Evolutionary conservation across 2,113 vertebrate genomes (phyloP).

Genomic region (Vanacampus margaritifer): DNA sequence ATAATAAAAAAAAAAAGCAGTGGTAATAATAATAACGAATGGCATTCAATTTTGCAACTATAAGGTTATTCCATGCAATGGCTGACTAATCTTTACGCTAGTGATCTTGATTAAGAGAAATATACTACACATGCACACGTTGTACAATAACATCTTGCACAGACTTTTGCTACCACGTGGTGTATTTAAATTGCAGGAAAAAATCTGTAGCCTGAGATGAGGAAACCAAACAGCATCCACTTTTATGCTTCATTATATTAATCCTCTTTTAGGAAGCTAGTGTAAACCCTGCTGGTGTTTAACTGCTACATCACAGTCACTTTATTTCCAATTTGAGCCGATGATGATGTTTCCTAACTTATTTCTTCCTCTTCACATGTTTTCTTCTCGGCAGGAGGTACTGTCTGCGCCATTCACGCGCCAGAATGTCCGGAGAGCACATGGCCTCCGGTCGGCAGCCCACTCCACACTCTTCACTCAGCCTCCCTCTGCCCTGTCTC

Average conservation of each 20-base stretch:
- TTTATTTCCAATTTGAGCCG: conserved; percentile 8
- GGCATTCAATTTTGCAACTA: neutral
- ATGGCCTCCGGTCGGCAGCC: conserved; percentile 67
- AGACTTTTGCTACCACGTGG: conserved; percentile 2
- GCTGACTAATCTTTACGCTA: neutral
- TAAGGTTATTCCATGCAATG: neutral
- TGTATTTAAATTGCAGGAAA: conserved; percentile 3
- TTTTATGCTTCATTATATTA: conserved; percentile 51
- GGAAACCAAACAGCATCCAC: conserved; percentile 28
- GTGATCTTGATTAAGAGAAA: neutral
- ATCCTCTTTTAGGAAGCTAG: conserved; percentile 24
- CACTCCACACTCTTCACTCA: conserved; percentile 70
- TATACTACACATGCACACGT: neutral
- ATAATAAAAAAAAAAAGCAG: no score
- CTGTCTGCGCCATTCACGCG: conserved; percentile 64
- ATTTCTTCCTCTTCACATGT: neutral
- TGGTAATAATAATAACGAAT: neutral
- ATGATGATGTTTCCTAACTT: neutral
- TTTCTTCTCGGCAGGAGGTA: conserved; percentile 56
- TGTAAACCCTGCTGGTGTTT: conserved; percentile 19
- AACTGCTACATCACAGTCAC: neutral
- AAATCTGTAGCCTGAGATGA: conserved; percentile 2
- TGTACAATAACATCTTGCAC: neutral
- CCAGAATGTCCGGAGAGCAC: conserved; percentile 75
- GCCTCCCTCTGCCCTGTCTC: conserved; percentile 64